phyloP scores from a whole-genome alignment of 2,113 vertebrate genomes.

The Bombycilla garrulus region DNA sequence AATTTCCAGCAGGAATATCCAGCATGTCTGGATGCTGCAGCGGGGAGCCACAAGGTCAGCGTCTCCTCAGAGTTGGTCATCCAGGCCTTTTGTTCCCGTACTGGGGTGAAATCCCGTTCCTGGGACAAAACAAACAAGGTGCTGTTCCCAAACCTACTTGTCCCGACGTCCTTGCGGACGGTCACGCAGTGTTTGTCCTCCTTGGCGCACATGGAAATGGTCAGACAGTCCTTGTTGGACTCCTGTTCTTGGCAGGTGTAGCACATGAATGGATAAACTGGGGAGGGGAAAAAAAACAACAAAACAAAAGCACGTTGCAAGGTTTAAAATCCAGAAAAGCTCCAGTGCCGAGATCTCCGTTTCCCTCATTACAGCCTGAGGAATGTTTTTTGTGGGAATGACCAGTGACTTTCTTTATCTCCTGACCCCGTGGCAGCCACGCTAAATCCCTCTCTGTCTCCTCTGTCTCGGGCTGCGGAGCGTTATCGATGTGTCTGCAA shows the following conservation, averaged over 20 bases:
- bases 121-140: background rate
- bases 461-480: background rate
- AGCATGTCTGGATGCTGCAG: background rate
- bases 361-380: background rate
- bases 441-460: constrained; percentile 43
- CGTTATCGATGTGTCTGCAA: constrained; percentile 40
- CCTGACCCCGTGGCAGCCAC: background rate
- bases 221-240: constrained; percentile 56
- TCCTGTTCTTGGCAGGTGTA: constrained; percentile 45
- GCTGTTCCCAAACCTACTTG: background rate
- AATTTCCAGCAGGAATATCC: accelerated
- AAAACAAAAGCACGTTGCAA: background rate
- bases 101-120: background rate
- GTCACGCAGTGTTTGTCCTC: constrained; percentile 49
- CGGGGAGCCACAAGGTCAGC: background rate
- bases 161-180: background rate
- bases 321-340: background rate
- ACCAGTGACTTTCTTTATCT: background rate
- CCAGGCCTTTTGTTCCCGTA: accelerated
- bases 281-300: accelerated
- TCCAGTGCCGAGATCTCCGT: background rate
- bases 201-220: constrained; percentile 34
- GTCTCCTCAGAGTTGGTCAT: background rate
- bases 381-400: background rate
- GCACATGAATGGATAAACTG: constrained; percentile 42